Evolutionary conservation across 2,797 vertebrate genomes (phyloP), one percentile per base, ranked within the genome.

Genomic region (Anableps anableps): DNA sequence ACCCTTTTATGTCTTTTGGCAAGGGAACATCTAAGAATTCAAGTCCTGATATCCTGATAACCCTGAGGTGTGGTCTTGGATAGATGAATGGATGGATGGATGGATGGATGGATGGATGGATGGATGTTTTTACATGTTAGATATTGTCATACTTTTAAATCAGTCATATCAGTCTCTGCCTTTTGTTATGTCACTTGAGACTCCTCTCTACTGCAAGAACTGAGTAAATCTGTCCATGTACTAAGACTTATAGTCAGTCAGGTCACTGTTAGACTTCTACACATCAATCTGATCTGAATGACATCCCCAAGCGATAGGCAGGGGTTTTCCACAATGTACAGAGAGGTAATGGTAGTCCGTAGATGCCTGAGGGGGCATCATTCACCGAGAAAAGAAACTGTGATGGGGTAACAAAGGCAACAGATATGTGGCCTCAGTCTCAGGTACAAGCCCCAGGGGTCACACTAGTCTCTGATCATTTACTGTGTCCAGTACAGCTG

Each of bases 301-400:
- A 68, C 75, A 64, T 85, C 73, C 81, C 72, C 80, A 72, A 60
- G 60, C 81, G 78, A 86, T 88, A 86, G 86, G 88, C 86, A 85
- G 87, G 91, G 91, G 88, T 89, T 91, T 87, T 90, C 89, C 85
- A 90, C 88, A 86, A 86, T 91, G 86, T 86, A 88, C 58, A 53
- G 76, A 83, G 85, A 90, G 81, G 86, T 93, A 91, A 95, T 91
- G 86, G 88, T 93, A 91, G 92, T 87, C 85, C 87, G 80, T 47
- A 85, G 84, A 92, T 79, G 92, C 88, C 87, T 75, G 72, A 78
- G 88, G 89, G 88, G 89, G 92, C 89, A 88, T 87, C 90, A 90
- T 92, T 94, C 86, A 90, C 79, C 36, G 87, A 78, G 87, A 90
- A 89, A 90, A 90, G 86, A 90, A 60, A 75, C 88, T 64, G 82